phyloP scores from a whole-genome alignment of 2,888 invertebrate species.

The Cabera pusaria region DNA sequence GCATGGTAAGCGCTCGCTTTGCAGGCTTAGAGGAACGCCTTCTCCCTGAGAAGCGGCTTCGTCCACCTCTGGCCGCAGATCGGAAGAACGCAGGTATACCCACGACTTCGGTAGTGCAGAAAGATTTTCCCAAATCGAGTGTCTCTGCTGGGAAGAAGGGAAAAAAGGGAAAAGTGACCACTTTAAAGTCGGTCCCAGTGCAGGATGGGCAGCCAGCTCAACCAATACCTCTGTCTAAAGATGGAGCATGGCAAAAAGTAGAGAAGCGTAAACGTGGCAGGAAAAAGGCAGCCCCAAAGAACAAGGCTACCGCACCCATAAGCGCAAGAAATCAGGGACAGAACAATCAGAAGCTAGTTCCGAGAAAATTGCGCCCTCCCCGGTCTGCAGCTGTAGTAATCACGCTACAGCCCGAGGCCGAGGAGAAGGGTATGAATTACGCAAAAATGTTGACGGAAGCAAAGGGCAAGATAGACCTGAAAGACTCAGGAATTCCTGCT shows the following conservation, averaged over 20 bases:
- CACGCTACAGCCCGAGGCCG: conserved; percentile 73
- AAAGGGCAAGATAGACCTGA: background rate
- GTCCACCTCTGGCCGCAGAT: background rate
- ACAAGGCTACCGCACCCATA: background rate
- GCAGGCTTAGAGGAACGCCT: background rate
- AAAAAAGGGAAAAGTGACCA: no score
- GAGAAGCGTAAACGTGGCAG: no score
- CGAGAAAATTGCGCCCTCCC: background rate
- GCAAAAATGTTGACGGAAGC: conserved; percentile 57
- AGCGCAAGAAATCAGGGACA: background rate
- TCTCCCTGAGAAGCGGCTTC: background rate
- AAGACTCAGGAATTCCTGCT: background rate
- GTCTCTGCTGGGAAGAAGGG: background rate
- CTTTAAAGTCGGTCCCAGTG: no score
- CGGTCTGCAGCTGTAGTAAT: conserved; percentile 79
- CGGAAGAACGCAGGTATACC: no score
- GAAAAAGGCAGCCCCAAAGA: no score
- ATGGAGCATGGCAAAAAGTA: no score
- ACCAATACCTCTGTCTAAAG: no score
- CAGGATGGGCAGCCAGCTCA: no score
- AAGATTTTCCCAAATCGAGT: no score
- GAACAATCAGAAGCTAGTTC: no score
- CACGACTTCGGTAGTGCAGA: no score
- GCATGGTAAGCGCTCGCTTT: background rate
- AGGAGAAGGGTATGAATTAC: conserved; percentile 32